These are phyloP conservation scores for Macrosiphum euphorbiae DNA, from an alignment of 2,888 invertebrate species.

Conservation along the genomic window DNA sequence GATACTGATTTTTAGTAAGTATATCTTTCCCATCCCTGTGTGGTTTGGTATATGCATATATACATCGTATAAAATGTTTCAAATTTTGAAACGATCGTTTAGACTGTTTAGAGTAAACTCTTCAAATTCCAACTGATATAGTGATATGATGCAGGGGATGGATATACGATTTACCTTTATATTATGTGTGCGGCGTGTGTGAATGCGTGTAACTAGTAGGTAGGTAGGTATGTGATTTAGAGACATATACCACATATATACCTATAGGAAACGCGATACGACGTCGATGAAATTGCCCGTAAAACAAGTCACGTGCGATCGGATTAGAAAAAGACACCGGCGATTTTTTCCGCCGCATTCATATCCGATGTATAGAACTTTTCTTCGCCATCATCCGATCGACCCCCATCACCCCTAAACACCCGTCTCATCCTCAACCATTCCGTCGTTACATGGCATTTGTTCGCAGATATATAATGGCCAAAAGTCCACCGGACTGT, in stretches of 20 bases:
- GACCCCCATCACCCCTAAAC: too few species aligned
- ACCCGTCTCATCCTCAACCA: not conserved
- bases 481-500: conserved; percentile 27
- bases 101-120: not conserved
- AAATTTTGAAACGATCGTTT: not conserved
- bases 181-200: not conserved
- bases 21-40: not conserved
- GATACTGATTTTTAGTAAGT: too few species aligned
- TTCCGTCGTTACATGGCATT: conserved; percentile 8
- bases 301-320: conserved; percentile 57
- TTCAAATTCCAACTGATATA: not conserved
- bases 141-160: not conserved
- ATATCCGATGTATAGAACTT: not conserved
- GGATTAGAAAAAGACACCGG: conserved; percentile 56
- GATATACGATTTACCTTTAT: not conserved
- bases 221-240: conserved; percentile 38
- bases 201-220: not conserved
- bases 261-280: conserved; percentile 9
- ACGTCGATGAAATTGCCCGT: conserved; percentile 43
- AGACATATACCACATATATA: too few species aligned
- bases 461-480: conserved; percentile 26
- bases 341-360: conserved; percentile 56
- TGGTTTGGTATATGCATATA: not conserved
- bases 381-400: not conserved
- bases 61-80: not conserved